Percentiles rank a stretch among this genome's conserved stretches.
Evolutionary conservation across 1,140 invertebrate genomes (phyloP).

Genomic region (Aplysia californica): DNA sequence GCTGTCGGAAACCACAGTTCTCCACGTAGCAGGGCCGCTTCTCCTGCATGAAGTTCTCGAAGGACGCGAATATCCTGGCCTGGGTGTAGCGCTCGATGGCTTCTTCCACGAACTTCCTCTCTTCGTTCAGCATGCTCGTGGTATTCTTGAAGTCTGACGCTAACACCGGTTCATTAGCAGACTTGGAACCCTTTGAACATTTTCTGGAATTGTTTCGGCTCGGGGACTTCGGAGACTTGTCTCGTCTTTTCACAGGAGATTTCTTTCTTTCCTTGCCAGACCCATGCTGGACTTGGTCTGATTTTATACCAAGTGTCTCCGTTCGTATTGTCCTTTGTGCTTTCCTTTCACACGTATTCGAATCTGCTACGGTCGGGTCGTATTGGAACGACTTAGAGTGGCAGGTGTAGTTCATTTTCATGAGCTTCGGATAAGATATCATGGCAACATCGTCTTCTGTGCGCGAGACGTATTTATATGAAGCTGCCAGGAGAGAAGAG

Average conservation of each 20-base stretch:
- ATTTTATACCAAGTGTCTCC: too few species aligned
- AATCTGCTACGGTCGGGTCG: too few species aligned
- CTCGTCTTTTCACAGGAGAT: not conserved
- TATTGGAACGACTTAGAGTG: too few species aligned
- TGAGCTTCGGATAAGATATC: too few species aligned
- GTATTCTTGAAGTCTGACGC: not conserved
- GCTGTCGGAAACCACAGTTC: slow-evolving; percentile 3
- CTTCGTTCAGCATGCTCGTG: not conserved
- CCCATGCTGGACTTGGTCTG: too few species aligned
- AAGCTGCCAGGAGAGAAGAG: too few species aligned
- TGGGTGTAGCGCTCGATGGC: not conserved
- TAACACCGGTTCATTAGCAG: not conserved
- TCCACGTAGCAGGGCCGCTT: not conserved
- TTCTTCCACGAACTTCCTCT: not conserved
- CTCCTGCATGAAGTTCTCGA: not conserved
- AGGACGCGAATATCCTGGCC: not conserved
- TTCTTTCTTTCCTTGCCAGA: too few species aligned
- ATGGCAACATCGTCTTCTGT: too few species aligned
- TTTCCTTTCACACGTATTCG: too few species aligned
- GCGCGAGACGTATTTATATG: too few species aligned
- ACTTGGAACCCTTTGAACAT: not conserved
- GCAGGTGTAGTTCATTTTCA: too few species aligned
- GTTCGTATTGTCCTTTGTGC: too few species aligned
- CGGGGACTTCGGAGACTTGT: slow-evolving; percentile 2
- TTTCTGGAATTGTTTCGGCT: not conserved